These are phyloP conservation scores for Hirudo medicinalis DNA, from an alignment of 1,140 invertebrate genomes.

Conservation along the genomic window DNA sequence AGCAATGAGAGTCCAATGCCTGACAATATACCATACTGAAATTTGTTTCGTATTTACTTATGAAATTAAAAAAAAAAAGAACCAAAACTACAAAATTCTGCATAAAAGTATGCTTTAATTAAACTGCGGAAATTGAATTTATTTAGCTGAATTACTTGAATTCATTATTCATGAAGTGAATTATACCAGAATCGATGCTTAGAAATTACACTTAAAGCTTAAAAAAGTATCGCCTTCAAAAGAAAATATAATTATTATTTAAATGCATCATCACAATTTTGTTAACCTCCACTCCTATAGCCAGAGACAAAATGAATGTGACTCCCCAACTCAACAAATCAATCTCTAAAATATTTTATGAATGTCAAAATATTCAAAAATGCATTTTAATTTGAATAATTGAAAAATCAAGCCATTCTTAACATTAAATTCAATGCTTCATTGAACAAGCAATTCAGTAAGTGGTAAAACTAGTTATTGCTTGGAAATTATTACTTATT, in stretches of 20 bases:
- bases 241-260: too few species aligned
- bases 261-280: too few species aligned
- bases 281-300: conserved; percentile 50
- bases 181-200: too few species aligned
- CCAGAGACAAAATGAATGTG: conserved; percentile 67
- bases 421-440: not conserved
- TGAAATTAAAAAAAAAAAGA: not conserved
- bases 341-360: conserved; percentile 43
- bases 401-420: too few species aligned
- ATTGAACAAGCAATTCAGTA: not conserved
- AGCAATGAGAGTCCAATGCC: conserved; percentile 70
- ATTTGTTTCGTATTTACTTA: not conserved
- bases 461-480: not conserved
- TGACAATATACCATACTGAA: conserved; percentile 68
- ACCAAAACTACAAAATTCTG: not conserved
- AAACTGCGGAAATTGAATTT: not conserved
- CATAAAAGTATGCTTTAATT: not conserved
- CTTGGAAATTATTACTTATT: not conserved
- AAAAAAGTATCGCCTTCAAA: conserved; percentile 13
- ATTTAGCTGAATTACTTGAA: not conserved
- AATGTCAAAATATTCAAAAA: not conserved
- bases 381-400: too few species aligned
- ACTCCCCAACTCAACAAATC: conserved; percentile 61
- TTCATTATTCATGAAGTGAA: too few species aligned
- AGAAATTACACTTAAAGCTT: too few species aligned